Evolutionary conservation across 2,113 vertebrate species (phyloP).

Genomic region (Nibea albiflora): DNA sequence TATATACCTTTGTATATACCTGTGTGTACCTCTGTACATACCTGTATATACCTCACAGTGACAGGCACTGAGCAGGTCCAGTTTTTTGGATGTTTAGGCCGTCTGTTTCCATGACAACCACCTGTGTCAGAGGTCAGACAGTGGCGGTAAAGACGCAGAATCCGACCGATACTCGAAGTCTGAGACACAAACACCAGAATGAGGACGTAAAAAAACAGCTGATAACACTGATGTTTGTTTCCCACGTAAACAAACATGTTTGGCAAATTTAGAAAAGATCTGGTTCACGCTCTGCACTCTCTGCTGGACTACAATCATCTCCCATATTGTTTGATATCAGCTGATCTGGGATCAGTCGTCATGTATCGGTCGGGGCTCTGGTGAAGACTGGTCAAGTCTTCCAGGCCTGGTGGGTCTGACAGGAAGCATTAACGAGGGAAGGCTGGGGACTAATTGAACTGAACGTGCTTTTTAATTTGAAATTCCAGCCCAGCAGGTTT

Average conservation of each 20-base stretch:
- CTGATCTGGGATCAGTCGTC: neutral
- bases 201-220: neutral
- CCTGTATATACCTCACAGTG: neutral
- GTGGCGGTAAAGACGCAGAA: neutral
- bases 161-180: neutral
- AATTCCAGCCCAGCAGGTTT: constrained; percentile 34
- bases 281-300: neutral
- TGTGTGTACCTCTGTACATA: too few species aligned
- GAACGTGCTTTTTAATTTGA: neutral
- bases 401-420: constrained; percentile 7
- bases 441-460: neutral
- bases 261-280: constrained; percentile 14
- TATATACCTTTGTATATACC: too few species aligned
- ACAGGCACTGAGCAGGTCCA: neutral
- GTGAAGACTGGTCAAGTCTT: neutral
- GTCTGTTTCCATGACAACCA: constrained; percentile 45
- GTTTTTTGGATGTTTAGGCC: neutral
- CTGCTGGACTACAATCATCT: constrained; percentile 25
- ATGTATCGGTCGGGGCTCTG: neutral
- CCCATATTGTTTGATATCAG: neutral
- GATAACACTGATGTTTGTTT: neutral
- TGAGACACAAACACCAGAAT: neutral
- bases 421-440: neutral
- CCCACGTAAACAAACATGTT: constrained; percentile 23
- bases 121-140: neutral